Evolutionary conservation across 2,888 invertebrate species (phyloP).

Genomic region (Sthenelais limicola): DNA sequence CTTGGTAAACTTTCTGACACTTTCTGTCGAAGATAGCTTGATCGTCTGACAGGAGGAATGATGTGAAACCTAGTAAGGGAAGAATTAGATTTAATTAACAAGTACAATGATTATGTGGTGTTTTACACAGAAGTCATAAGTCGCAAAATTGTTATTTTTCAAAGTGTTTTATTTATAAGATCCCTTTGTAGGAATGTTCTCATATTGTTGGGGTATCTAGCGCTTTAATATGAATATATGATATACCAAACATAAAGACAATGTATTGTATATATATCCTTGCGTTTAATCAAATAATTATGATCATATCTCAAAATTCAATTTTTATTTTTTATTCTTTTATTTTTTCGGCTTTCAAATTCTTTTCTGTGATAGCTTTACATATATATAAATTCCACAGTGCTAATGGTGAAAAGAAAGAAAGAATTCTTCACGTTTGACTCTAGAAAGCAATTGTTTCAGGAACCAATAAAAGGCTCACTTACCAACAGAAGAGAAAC

Average conservation of each 20-base stretch:
- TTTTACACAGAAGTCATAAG: too few relatives aligned
- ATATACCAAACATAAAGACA: too few relatives aligned
- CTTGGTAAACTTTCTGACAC: conserved; percentile 73
- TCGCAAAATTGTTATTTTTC: too few relatives aligned
- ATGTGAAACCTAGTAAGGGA: conserved; percentile 50
- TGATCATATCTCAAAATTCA: too few relatives aligned
- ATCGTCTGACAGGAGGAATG: conserved; percentile 49
- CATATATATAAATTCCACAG: background rate
- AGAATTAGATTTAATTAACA: background rate
- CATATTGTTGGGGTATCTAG: too few relatives aligned
- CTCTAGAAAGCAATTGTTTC: conserved; percentile 1
- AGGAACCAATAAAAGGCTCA: background rate
- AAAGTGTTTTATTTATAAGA: too few relatives aligned
- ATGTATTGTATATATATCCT: too few relatives aligned
- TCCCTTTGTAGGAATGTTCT: too few relatives aligned
- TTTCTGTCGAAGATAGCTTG: conserved; percentile 70
- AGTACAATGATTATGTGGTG: background rate
- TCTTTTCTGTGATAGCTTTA: background rate
- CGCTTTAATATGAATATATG: too few relatives aligned
- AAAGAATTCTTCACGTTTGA: background rate
- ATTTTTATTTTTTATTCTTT: too few relatives aligned
- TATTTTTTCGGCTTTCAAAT: background rate
- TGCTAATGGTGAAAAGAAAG: background rate
- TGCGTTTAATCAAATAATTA: too few relatives aligned
- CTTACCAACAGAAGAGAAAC: conserved; percentile 47